phyloP scores from a whole-genome alignment of 1,140 invertebrate genomes.

The Mesaphorura yosii region DNA sequence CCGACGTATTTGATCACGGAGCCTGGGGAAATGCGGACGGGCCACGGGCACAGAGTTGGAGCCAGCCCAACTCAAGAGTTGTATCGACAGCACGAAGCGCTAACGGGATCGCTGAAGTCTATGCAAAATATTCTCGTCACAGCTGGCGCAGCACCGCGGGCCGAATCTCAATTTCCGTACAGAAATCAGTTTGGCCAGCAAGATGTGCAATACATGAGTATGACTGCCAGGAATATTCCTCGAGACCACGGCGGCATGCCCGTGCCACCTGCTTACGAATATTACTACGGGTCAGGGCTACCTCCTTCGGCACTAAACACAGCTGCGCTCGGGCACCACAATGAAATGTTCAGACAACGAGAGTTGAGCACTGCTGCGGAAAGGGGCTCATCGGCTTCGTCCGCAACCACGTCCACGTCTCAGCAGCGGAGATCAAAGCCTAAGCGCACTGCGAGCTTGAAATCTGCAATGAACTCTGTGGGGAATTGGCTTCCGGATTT shows the following conservation, averaged over 20 bases:
- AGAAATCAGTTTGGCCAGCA: neutral
- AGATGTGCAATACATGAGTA: neutral
- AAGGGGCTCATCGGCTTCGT: no score
- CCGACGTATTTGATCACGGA: slow-evolving; percentile 30
- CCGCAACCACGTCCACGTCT: no score
- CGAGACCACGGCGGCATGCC: neutral
- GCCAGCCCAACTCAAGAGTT: no score
- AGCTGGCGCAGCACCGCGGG: no score
- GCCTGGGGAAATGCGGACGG: slow-evolving; percentile 25
- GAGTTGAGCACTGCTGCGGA: no score
- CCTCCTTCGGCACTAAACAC: neutral
- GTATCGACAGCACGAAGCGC: no score
- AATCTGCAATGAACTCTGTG: slow-evolving; percentile 66
- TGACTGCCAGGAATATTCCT: no score
- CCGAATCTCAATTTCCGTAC: no score
- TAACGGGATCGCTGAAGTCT: slow-evolving; percentile 25
- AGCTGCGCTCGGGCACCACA: no score
- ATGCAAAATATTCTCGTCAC: slow-evolving; percentile 30
- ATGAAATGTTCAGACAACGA: no score
- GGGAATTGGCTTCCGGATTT: slow-evolving; percentile 63
- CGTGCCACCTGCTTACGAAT: neutral
- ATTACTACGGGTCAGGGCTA: neutral
- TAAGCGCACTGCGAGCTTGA: slow-evolving; percentile 54
- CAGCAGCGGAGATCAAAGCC: slow-evolving; percentile 55
- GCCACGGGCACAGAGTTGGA: slow-evolving; percentile 8